phyloP scores from a whole-genome alignment of 2,797 vertebrate genomes.

The Martes flavigula region DNA sequence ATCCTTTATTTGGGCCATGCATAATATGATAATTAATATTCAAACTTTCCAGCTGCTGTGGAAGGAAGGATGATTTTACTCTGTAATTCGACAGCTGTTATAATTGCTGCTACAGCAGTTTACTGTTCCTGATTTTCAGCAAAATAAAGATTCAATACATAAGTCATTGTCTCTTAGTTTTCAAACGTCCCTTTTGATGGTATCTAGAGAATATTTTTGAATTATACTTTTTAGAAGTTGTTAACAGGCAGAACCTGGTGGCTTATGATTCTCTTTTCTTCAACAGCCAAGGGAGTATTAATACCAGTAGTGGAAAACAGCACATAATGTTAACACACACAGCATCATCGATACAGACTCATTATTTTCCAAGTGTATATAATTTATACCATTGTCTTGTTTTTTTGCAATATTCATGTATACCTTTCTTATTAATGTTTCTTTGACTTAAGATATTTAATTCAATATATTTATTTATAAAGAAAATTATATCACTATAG shows the following conservation, averaged over 20 bases:
- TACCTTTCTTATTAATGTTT: not conserved
- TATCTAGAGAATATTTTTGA: not conserved
- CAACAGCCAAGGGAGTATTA: not conserved
- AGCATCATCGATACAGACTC: not conserved
- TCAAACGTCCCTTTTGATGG: conserved; percentile 12
- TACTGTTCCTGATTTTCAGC: not conserved
- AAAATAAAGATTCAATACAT: not conserved
- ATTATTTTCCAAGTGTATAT: not conserved
- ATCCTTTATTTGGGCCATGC: not conserved
- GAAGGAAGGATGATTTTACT: not conserved
- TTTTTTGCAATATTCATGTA: not conserved
- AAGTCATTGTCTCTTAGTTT: not conserved
- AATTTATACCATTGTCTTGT: not conserved
- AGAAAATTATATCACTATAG: not conserved
- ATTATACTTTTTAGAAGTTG: not conserved
- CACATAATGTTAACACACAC: not conserved
- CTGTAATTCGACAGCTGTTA: not conserved
- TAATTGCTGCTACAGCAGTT: not conserved
- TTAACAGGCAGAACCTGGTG: not conserved
- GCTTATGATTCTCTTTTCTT: not conserved
- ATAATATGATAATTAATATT: conserved; percentile 53
- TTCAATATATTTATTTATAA: not conserved
- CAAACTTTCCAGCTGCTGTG: conserved; percentile 4
- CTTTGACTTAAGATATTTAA: not conserved
- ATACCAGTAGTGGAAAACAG: not conserved